Evolutionary conservation across 1,140 invertebrate species (phyloP).

Genomic region (Zaprionus davidi): DNA sequence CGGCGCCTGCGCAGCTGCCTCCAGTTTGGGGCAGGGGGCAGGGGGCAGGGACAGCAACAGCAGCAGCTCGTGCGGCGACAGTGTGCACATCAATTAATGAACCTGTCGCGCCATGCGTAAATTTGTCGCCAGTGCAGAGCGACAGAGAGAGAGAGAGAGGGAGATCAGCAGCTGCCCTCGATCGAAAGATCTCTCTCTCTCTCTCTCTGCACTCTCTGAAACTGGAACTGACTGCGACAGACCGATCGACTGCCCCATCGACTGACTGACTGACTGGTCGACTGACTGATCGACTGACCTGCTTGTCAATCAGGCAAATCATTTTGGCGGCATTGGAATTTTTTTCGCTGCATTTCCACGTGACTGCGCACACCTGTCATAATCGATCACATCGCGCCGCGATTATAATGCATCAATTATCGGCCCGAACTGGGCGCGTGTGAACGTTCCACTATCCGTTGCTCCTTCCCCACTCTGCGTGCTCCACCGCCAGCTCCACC

Average conservation of each 20-base stretch:
- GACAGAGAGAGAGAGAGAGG: background rate
- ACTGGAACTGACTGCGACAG: slow-evolving; percentile 32
- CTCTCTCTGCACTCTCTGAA: slow-evolving; percentile 17
- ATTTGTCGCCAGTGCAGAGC: slow-evolving; percentile 65
- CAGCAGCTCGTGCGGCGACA: slow-evolving; percentile 58
- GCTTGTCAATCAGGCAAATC: slow-evolving; percentile 76
- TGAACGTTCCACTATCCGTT: slow-evolving; percentile 45
- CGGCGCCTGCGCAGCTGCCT: slow-evolving; percentile 50
- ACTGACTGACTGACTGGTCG: slow-evolving; percentile 7
- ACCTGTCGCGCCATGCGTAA: slow-evolving; percentile 74
- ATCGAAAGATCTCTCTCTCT: background rate
- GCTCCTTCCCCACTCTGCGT: background rate
- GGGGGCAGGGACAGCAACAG: too few species aligned
- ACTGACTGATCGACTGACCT: slow-evolving; percentile 52
- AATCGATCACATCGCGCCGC: slow-evolving; percentile 68
- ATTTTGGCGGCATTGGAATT: slow-evolving; percentile 72
- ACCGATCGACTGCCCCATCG: background rate
- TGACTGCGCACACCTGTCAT: slow-evolving; percentile 76
- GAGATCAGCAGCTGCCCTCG: slow-evolving; percentile 14
- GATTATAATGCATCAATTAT: slow-evolving; percentile 80
- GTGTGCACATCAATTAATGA: slow-evolving; percentile 79
- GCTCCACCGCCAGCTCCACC: background rate
- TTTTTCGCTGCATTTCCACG: slow-evolving; percentile 60
- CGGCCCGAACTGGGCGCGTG: slow-evolving; percentile 60
- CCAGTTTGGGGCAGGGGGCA: slow-evolving; percentile 1